phyloP scores from a whole-genome alignment of 2,797 vertebrate genomes.

The Alca torda region DNA sequence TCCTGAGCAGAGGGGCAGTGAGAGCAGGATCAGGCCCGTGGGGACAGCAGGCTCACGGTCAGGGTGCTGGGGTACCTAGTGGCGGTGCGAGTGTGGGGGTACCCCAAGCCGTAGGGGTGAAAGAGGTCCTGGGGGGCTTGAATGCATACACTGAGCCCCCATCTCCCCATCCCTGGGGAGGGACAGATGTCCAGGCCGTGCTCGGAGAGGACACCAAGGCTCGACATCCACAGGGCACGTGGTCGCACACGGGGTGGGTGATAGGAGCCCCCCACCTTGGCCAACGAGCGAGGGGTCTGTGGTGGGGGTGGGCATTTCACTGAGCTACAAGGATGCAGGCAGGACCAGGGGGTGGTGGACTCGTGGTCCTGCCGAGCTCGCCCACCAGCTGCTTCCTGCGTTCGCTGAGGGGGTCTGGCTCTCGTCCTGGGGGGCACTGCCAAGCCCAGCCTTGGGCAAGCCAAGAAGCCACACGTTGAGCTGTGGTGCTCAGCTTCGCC shows the following conservation, averaged over 20 bases:
- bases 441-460: background rate
- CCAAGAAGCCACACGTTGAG: background rate
- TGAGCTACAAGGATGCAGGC: background rate
- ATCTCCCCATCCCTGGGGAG: background rate
- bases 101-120: background rate
- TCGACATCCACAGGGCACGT: accelerated
- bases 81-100: background rate
- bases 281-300: background rate
- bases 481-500: background rate
- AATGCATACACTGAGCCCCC: accelerated
- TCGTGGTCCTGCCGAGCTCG: background rate
- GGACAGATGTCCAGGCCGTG: background rate
- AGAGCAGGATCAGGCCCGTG: background rate
- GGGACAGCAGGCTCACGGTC: accelerated
- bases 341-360: background rate
- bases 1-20: too few relatives aligned
- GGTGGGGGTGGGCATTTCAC: background rate
- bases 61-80: background rate
- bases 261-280: background rate
- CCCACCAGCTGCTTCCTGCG: background rate
- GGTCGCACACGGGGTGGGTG: accelerated
- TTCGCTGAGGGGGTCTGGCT: background rate
- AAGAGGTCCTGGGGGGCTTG: background rate
- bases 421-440: accelerated
- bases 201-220: background rate